phyloP scores from a whole-genome alignment of 2,888 invertebrate genomes.

The Celastrina argiolus region DNA sequence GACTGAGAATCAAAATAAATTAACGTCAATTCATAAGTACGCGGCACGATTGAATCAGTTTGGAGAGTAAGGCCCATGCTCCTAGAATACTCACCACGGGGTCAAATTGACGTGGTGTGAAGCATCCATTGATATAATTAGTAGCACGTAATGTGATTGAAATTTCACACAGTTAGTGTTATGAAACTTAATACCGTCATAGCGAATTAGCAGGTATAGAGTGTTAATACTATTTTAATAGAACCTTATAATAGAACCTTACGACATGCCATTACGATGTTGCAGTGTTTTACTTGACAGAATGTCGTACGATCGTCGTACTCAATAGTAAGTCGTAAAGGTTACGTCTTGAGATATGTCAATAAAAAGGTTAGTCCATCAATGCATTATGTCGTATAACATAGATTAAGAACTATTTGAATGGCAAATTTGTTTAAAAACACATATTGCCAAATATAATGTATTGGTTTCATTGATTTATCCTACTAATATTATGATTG shows the following conservation, averaged over 20 bases:
- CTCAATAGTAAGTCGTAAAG: conserved; percentile 8
- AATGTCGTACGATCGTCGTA: not conserved
- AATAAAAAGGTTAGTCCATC: not conserved
- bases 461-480: too few relatives aligned
- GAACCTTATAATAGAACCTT: conserved; percentile 9
- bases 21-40: too few relatives aligned
- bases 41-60: too few relatives aligned
- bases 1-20: too few relatives aligned
- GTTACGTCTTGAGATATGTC: not conserved
- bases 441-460: too few relatives aligned
- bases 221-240: conserved; percentile 9
- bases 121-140: too few relatives aligned
- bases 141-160: not conserved
- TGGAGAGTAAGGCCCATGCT: too few relatives aligned
- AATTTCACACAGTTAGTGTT: not conserved
- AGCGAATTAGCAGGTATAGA: conserved; percentile 2
- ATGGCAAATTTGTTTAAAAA: not conserved
- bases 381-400: not conserved
- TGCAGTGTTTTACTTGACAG: not conserved
- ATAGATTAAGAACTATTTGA: not conserved
- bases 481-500: not conserved
- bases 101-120: too few relatives aligned
- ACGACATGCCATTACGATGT: conserved; percentile 7
- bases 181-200: conserved; percentile 8
- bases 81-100: too few relatives aligned